Conservation (phyloP, 2,888 invertebrate species). For the Chirona hameri region DNA sequence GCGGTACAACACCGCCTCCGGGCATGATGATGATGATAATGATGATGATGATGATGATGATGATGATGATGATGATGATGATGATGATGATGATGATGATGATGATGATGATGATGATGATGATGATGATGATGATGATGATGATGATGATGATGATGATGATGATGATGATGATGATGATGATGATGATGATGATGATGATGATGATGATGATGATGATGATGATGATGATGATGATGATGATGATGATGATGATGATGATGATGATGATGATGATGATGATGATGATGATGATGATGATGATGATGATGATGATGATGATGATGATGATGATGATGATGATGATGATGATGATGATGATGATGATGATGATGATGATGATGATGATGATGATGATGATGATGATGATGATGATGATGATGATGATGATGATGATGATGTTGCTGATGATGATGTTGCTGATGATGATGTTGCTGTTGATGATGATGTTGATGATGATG, state of each 20-base stretch:
- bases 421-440: too few relatives aligned
- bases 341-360: slow-evolving; percentile 22
- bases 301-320: slow-evolving; percentile 22
- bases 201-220: slow-evolving; percentile 22
- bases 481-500: too few relatives aligned
- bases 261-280: slow-evolving; percentile 22
- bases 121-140: slow-evolving; percentile 22
- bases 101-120: slow-evolving; percentile 22
- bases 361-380: too few relatives aligned
- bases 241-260: slow-evolving; percentile 22
- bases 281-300: slow-evolving; percentile 22
- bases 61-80: slow-evolving; percentile 22
- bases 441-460: too few relatives aligned
- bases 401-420: too few relatives aligned
- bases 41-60: background rate
- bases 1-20: too few relatives aligned
- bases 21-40: background rate
- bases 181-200: slow-evolving; percentile 22
- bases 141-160: slow-evolving; percentile 22
- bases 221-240: slow-evolving; percentile 22
- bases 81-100: slow-evolving; percentile 12
- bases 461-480: too few relatives aligned
- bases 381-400: too few relatives aligned
- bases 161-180: slow-evolving; percentile 22
- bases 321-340: slow-evolving; percentile 22